phyloP scores from a whole-genome alignment of 2,888 invertebrate species.

The Teinopalpus imperialis region DNA sequence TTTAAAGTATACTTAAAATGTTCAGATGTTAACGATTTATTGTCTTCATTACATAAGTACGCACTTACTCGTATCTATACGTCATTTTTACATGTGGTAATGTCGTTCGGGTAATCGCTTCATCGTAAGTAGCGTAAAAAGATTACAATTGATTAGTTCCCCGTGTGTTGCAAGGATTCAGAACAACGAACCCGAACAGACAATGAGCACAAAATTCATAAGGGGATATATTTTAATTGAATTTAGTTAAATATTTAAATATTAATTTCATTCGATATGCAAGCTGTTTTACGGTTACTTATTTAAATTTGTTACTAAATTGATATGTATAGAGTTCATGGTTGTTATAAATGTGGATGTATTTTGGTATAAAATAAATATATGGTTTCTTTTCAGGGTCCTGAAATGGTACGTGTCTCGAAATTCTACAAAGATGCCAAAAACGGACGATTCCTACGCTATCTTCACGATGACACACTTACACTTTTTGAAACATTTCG shows the following conservation, averaged over 20 bases:
- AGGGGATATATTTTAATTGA: too few species aligned
- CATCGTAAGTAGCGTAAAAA: conserved; percentile 43
- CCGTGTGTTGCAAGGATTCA: conserved; percentile 59
- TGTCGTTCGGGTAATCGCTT: conserved; percentile 27
- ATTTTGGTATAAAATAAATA: too few species aligned
- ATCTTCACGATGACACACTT: conserved; percentile 92
- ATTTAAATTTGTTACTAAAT: too few species aligned
- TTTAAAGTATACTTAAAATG: too few species aligned
- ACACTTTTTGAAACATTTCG: conserved; percentile 96
- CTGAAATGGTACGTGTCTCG: conserved; percentile 93
- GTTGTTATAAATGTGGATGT: too few species aligned
- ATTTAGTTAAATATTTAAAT: background rate
- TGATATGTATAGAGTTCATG: too few species aligned
- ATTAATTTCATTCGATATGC: too few species aligned
- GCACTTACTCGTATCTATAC: background rate
- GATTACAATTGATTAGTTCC: conserved; percentile 63
- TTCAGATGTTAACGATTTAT: too few species aligned
- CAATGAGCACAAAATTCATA: conserved; percentile 9
- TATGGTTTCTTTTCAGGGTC: conserved; percentile 84
- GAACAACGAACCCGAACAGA: conserved; percentile 49
- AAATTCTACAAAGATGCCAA: conserved; percentile 95
- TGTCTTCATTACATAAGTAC: conserved; percentile 13
- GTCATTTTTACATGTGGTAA: conserved; percentile 22
- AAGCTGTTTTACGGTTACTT: too few species aligned
- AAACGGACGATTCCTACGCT: conserved; percentile 92